phyloP scores from a whole-genome alignment of 2,888 invertebrate genomes.

The Parascotia fuliginaria region DNA sequence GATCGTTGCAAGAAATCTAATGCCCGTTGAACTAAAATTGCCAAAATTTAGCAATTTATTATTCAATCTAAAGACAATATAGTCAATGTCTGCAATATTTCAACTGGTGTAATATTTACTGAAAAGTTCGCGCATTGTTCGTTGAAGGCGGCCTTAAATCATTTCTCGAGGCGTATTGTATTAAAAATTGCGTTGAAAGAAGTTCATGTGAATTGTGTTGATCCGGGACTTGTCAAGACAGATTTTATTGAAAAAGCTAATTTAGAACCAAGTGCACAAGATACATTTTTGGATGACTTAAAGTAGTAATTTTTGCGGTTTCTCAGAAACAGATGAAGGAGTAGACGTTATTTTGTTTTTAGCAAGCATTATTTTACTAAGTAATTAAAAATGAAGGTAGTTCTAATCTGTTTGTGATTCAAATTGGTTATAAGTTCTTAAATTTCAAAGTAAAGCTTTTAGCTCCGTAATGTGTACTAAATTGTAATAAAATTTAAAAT shows the following conservation, averaged over 20 bases:
- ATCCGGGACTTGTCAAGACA: slow-evolving; percentile 83
- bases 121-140: slow-evolving; percentile 69
- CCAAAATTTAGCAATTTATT: slow-evolving; percentile 44
- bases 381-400: no score
- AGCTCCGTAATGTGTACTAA: no score
- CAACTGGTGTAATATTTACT: slow-evolving; percentile 15
- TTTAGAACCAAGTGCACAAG: slow-evolving; percentile 21
- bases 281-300: slow-evolving; percentile 21
- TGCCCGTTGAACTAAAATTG: slow-evolving; percentile 47
- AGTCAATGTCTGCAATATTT: slow-evolving; percentile 93
- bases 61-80: slow-evolving; percentile 90
- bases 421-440: no score
- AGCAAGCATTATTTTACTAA: slow-evolving; percentile 83
- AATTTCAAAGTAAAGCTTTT: no score
- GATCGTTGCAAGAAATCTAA: slow-evolving; percentile 47
- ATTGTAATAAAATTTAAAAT: no score
- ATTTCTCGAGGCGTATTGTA: slow-evolving; percentile 93
- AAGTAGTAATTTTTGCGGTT: slow-evolving; percentile 28
- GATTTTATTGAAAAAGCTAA: slow-evolving; percentile 38
- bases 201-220: slow-evolving; percentile 93
- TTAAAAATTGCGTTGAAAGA: slow-evolving; percentile 90
- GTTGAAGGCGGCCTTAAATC: slow-evolving; percentile 95
- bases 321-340: slow-evolving; percentile 86
- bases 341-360: slow-evolving; percentile 93
- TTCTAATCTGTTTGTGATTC: no score